These are phyloP conservation scores for Rhopalosiphum padi DNA, from an alignment of 1,140 invertebrate species.

Conservation along the genomic window DNA sequence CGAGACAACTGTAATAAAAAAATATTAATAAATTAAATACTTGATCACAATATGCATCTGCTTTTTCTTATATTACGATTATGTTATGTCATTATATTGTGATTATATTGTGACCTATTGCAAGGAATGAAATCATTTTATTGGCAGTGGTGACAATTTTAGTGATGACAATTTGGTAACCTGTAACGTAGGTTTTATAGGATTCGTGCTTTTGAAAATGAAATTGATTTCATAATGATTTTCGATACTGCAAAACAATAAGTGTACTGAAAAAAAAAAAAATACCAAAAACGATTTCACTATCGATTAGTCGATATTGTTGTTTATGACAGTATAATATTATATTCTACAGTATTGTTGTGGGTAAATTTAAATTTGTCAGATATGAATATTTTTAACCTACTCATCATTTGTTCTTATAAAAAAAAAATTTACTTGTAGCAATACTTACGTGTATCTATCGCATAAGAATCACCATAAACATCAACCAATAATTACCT, in stretches of 20 bases:
- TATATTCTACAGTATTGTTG: too few species aligned
- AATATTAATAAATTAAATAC: background rate
- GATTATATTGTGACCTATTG: background rate
- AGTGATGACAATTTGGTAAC: background rate
- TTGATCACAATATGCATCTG: background rate
- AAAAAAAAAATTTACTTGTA: background rate
- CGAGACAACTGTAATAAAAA: background rate
- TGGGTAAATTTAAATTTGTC: too few species aligned
- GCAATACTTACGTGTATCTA: background rate
- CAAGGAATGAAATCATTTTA: background rate
- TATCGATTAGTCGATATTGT: background rate
- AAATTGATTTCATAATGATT: background rate
- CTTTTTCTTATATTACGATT: constrained; percentile 8
- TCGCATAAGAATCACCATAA: background rate
- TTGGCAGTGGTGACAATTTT: background rate
- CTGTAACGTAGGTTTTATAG: background rate
- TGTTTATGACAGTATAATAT: background rate
- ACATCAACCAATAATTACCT: background rate
- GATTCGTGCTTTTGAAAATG: background rate
- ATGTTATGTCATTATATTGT: background rate
- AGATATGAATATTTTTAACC: background rate
- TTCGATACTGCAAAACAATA: background rate
- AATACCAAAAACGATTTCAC: background rate
- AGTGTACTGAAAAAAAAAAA: background rate
- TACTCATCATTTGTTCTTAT: background rate